phyloP scores from a whole-genome alignment of 1,140 invertebrate species.

The Meloidogyne exigua region DNA sequence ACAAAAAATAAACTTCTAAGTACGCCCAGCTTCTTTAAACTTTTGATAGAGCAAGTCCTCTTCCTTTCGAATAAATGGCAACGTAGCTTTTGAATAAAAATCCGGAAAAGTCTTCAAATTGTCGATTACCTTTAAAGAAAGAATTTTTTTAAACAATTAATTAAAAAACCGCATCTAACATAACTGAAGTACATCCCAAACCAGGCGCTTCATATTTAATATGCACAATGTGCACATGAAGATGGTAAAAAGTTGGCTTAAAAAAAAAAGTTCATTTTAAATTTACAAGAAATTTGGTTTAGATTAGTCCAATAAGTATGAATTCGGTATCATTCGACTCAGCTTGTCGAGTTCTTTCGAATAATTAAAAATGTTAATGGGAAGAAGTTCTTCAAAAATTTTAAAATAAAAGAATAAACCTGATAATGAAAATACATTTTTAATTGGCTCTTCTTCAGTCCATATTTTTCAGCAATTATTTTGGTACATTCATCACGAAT shows the following conservation, averaged over 20 bases:
- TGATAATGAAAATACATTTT: conserved; percentile 88
- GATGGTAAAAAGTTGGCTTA: conserved; percentile 86
- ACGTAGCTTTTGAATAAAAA: conserved; percentile 79
- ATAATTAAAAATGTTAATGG: too few species aligned
- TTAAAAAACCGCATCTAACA: conserved; percentile 10
- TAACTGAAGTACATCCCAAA: conserved; percentile 70
- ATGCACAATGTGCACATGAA: conserved; percentile 83
- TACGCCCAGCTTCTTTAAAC: conserved; percentile 38
- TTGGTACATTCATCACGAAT: conserved; percentile 43
- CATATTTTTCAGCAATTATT: conserved; percentile 40
- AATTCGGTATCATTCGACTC: too few species aligned
- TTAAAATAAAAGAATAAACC: background rate
- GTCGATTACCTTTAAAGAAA: conserved; percentile 74
- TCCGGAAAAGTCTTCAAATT: conserved; percentile 79
- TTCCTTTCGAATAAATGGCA: conserved; percentile 67
- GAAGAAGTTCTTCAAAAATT: background rate
- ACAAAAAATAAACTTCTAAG: background rate
- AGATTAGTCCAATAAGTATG: too few species aligned
- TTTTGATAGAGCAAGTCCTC: conserved; percentile 32
- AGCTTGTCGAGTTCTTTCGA: too few species aligned
- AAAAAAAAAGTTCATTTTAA: too few species aligned
- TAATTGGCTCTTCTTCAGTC: conserved; percentile 30
- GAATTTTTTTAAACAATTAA: too few species aligned
- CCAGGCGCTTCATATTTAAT: conserved; percentile 73
- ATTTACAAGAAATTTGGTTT: too few species aligned